Evolutionary conservation across 2,888 invertebrate species (phyloP), one percentile per base, ranked within the genome.

Genomic region (Protodeltote pygarga): DNA sequence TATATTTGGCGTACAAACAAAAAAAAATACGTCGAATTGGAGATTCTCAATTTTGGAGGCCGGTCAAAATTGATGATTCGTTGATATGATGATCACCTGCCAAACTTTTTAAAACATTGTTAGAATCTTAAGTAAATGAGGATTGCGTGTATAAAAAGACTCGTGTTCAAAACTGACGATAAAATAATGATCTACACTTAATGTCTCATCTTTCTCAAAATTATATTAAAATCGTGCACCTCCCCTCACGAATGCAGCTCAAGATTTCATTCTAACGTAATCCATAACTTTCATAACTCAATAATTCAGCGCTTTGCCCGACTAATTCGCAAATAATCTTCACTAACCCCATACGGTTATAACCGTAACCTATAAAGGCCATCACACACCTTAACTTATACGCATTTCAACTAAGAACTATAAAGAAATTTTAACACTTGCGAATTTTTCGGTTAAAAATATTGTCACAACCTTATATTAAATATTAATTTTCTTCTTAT

Each of bases 301-400:
- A 63, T 50, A 42, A 42, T 28, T 59, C 38, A 59, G 9, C 2
- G 2, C 33, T 32, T 27, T 28, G 2, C 19, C 3, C 3, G 3
- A 11, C 9, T 6, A 37, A 8, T 25, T 24, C 8, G 9, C 35
- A 27, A 46, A 45, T 32, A 20, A 3, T 14, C 29, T 4, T 5
- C 28, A 41, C 55, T 57, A 46, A 14, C 28, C n/a, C 16, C 15
- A 10, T 25, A 47, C 48, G 42, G 35, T 31, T 24, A 17, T 9
- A 46, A 45, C n/a, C n/a, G n/a, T n/a, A n/a, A n/a, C n/a, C n/a
- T n/a, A n/a, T n/a, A n/a, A n/a, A n/a, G n/a, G n/a, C n/a, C n/a
- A n/a, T n/a, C n/a, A n/a, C n/a, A n/a, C n/a, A n/a, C n/a, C 57
- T 64, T 55, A 38, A 41, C 50, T 42, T 39, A 24, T 9, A 61